Conservation (phyloP, 2,888 invertebrate species). For the Amblyjoppa proteus region DNA sequence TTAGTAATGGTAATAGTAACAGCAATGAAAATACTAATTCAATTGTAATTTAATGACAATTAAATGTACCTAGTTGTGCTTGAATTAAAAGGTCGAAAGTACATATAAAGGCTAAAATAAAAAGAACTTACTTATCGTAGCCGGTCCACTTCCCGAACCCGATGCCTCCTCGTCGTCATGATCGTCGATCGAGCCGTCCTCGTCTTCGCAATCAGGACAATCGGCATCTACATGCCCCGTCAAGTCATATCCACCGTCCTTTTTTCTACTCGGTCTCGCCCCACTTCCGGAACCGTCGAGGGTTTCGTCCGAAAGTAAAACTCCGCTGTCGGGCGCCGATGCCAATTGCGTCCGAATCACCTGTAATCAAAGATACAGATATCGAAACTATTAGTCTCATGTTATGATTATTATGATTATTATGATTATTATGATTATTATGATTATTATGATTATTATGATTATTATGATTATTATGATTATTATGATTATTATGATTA, state of each 20-base stretch:
- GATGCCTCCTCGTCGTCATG: conserved; percentile 79
- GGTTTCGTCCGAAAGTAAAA: conserved; percentile 81
- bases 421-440: not conserved
- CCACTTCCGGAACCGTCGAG: conserved; percentile 83
- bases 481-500: too few species aligned
- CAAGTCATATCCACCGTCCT: conserved; percentile 65
- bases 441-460: not conserved
- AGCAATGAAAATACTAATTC: too few species aligned
- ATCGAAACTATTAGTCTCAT: not conserved
- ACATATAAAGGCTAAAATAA: not conserved
- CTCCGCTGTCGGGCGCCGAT: conserved; percentile 80
- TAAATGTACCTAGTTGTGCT: not conserved
- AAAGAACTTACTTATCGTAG: conserved; percentile 72
- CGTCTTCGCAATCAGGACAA: conserved; percentile 66
- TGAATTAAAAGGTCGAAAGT: not conserved
- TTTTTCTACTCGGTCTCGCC: conserved; percentile 76
- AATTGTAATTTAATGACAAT: too few species aligned
- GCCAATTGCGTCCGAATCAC: conserved; percentile 82
- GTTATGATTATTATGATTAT: conserved; percentile 9
- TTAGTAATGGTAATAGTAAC: too few species aligned
- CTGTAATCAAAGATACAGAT: conserved; percentile 68
- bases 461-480: not conserved
- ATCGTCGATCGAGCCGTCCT: conserved; percentile 68
- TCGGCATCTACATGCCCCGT: conserved; percentile 76
- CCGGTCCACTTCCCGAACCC: conserved; percentile 81